These are phyloP conservation scores for Pseudococcus longispinus DNA, from an alignment of 2,888 invertebrate species.

Conservation along the genomic window DNA sequence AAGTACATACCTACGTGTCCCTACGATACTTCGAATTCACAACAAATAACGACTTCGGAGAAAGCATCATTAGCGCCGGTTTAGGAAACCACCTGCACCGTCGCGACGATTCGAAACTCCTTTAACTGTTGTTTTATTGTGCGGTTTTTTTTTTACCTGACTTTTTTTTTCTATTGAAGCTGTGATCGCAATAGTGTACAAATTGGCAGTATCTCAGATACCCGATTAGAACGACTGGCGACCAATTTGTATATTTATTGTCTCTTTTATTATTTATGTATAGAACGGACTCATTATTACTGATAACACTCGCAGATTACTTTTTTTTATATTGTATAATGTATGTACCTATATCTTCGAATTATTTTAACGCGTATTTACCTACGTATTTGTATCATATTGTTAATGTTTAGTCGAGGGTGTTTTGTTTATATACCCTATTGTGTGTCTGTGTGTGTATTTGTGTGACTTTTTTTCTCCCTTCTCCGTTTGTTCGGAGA, in stretches of 20 bases:
- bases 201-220: neutral
- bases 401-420: neutral
- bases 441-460: neutral
- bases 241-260: constrained; percentile 38
- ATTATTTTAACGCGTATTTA: constrained; percentile 11
- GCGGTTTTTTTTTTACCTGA: constrained; percentile 11
- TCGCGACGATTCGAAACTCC: neutral
- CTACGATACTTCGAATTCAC: constrained; percentile 33
- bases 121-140: neutral
- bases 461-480: neutral
- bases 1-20: constrained; percentile 59
- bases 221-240: no score
- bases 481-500: neutral
- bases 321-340: constrained; percentile 12
- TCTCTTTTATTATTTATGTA: constrained; percentile 38
- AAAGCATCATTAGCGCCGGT: constrained; percentile 49
- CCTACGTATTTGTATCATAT: neutral
- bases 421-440: neutral
- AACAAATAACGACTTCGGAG: constrained; percentile 29
- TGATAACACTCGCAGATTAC: constrained; percentile 40
- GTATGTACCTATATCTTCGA: neutral
- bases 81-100: neutral
- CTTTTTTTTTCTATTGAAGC: neutral
- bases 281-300: neutral
- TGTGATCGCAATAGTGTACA: constrained; percentile 36